Evolutionary conservation across 2,888 invertebrate genomes (phyloP).

Genomic region (Malachius bipustulatus): DNA sequence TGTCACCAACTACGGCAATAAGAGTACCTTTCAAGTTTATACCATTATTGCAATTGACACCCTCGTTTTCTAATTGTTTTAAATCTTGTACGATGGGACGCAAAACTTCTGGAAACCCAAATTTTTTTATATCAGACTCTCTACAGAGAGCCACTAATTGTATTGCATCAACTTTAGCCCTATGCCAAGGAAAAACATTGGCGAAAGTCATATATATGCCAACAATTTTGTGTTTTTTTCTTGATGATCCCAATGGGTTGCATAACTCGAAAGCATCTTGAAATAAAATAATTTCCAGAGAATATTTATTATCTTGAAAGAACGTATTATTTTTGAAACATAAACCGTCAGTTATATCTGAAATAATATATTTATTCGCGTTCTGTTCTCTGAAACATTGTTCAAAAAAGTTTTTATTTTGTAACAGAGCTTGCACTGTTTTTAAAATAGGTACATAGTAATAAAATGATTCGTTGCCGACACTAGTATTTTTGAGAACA

Average conservation of each 20-base stretch:
- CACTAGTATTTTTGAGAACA: conserved; percentile 10
- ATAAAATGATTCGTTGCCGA: conserved; percentile 11
- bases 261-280: conserved; percentile 5
- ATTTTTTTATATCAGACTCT: background rate
- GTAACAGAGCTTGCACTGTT: conserved; percentile 9
- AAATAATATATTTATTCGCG: conserved; percentile 4
- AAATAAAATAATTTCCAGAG: conserved; percentile 12
- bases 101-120: background rate
- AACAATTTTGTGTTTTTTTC: conserved; percentile 3
- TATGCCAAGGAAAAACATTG: background rate
- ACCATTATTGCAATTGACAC: background rate
- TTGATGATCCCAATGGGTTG: conserved; percentile 2
- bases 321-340: conserved; percentile 11
- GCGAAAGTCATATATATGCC: background rate
- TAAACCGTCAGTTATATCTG: conserved; percentile 9
- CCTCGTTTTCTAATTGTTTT: background rate
- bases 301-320: conserved; percentile 10
- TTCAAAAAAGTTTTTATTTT: conserved; percentile 9
- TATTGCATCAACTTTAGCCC: background rate
- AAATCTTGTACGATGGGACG: background rate
- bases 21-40: conserved; percentile 14
- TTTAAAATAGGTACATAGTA: conserved; percentile 13
- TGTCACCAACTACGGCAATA: conserved; percentile 19
- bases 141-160: background rate
- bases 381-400: conserved; percentile 3